Evolutionary conservation across 2,888 invertebrate genomes (phyloP), one percentile per base, ranked within the genome.

Genomic region (Diogma glabrata): DNA sequence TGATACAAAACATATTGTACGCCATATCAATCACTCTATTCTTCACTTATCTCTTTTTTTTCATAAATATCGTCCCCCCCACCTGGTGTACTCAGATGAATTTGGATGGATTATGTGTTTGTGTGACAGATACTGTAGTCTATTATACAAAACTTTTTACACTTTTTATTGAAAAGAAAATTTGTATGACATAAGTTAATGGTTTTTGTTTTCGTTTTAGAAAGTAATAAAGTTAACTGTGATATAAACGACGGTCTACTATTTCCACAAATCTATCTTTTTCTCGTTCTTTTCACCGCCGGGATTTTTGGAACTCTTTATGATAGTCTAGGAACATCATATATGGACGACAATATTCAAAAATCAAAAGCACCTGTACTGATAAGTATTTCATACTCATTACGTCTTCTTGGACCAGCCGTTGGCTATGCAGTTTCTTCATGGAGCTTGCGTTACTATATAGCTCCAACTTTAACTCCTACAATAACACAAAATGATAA

Each of bases 261-360:
- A 5, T 43, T 43, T 12, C 43, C 43, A 12, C 43, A 43, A 22
- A 43, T 43, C 23, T 43, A 43, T 43, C n/a, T 43, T 14, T 43
- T 43, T 12, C 14, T 9, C 7, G 23, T 43, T 14, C 22, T 22
- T 5, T 22, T 43, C 23, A 14, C 23, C 7, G 20, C 43, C 7
- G 43, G 43, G 7, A 43, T 43, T 22, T 43, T 43, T n/a, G 43
- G 22, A 22, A 24, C 24, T 46, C 16, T 46, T 10, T 46, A 46
- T 16, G 45, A 52, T 16, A 49, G 55, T 63, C 62, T 51, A 57
- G 74, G 75, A 72, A 63, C 73, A 77, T 54, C 79, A 3, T 80
- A 80, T 61, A 75, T 80, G 76, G 81, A 81, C 60, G 81, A 81
- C 59, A 81, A 79, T 59, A 75, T 78, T 43, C 74, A 77, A 58